These are phyloP conservation scores for Lasioglossum pauxillum DNA, from an alignment of 2,888 invertebrate species.

Conservation along the genomic window DNA sequence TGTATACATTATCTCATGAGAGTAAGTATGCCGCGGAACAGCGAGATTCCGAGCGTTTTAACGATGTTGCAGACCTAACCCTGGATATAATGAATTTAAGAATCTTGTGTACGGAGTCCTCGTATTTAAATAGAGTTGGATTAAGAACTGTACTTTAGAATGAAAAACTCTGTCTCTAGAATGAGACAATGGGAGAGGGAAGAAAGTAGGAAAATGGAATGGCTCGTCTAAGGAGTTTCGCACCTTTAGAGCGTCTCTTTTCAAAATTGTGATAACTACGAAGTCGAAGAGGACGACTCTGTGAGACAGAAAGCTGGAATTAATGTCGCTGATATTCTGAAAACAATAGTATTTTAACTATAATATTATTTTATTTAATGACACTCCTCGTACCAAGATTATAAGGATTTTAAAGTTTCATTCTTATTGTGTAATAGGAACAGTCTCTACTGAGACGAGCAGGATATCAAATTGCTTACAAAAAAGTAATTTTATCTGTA, in stretches of 20 bases:
- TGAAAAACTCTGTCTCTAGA: neutral
- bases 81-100: neutral
- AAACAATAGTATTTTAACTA: neutral
- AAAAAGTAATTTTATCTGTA: neutral
- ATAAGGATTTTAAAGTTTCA: too few relatives aligned
- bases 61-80: neutral
- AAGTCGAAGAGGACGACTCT: neutral
- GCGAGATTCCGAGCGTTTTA: neutral
- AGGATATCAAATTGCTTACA: neutral
- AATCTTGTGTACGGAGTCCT: neutral
- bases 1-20: neutral
- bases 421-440: neutral
- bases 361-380: too few relatives aligned
- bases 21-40: neutral
- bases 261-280: neutral
- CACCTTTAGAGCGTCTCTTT: neutral
- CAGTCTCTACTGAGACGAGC: neutral
- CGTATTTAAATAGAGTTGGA: neutral
- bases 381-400: too few relatives aligned
- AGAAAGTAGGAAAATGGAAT: neutral
- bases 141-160: neutral
- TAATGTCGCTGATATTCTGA: neutral
- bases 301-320: neutral
- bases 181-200: neutral
- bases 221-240: neutral